Conservation (phyloP, 2,888 invertebrate species). For the Azorinus chamasolen region DNA sequence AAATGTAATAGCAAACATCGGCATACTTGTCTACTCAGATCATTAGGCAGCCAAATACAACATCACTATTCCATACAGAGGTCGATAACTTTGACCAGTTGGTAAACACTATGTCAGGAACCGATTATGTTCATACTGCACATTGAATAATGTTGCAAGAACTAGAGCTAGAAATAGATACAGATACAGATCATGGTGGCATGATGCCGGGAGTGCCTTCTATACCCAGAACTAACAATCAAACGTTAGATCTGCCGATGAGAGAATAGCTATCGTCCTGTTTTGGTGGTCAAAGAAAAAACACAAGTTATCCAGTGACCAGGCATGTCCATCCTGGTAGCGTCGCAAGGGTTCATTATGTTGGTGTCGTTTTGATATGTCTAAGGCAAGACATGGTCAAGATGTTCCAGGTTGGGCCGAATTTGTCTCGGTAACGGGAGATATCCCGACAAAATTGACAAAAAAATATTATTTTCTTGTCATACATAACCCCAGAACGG, state of each 20-base stretch:
- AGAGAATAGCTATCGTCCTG: conserved; percentile 35
- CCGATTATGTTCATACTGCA: conserved; percentile 63
- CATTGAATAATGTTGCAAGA: conserved; percentile 73
- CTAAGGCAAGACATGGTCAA: conserved; percentile 18
- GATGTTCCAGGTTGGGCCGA: too few relatives aligned
- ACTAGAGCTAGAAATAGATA: conserved; percentile 7
- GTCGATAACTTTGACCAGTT: conserved; percentile 71
- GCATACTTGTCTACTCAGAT: conserved; percentile 56
- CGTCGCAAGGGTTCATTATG: conserved; percentile 9
- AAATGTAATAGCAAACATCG: conserved; percentile 52
- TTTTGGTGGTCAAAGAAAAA: conserved; percentile 36
- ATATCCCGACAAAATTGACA: conserved; percentile 40
- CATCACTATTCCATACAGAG: conserved; percentile 68
- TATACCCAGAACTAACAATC: conserved; percentile 10
- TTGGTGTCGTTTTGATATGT: conserved; percentile 15
- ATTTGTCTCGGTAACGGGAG: conserved; percentile 21
- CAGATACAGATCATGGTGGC: conserved; percentile 14
- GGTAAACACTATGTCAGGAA: conserved; percentile 56
- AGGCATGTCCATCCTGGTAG: conserved; percentile 3
- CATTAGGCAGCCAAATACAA: conserved; percentile 40
- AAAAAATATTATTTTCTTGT: conserved; percentile 67
- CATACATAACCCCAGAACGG: conserved; percentile 21
- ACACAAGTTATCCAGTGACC: conserved; percentile 17
- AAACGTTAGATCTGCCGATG: too few relatives aligned
- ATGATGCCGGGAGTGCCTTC: conserved; percentile 13